Conservation (phyloP, 2,888 invertebrate genomes). For the Troides oblongomaculatus region DNA sequence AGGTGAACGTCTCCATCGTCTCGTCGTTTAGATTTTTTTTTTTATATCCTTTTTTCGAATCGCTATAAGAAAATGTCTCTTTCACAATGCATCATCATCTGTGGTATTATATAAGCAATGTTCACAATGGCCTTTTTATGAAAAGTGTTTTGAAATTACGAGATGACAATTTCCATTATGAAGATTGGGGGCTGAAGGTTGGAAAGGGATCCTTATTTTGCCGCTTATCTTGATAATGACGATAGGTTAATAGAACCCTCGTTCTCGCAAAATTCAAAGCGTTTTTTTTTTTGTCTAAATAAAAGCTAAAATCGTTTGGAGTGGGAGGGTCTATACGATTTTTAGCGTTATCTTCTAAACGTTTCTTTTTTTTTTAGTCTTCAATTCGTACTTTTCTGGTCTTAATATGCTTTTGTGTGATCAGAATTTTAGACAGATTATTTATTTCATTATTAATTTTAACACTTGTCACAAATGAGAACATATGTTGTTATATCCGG, state of each 20-base stretch:
- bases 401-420: background rate
- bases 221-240: slow-evolving; percentile 24
- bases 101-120: background rate
- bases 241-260: slow-evolving; percentile 17
- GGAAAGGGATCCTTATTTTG: slow-evolving; percentile 20
- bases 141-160: slow-evolving; percentile 16
- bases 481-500: too few relatives aligned
- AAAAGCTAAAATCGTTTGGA: background rate
- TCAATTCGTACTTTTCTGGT: too few relatives aligned
- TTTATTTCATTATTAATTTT: background rate
- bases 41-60: background rate
- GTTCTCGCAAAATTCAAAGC: slow-evolving; percentile 4
- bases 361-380: too few relatives aligned
- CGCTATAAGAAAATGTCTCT: background rate
- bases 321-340: background rate
- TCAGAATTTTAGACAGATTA: background rate
- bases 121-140: background rate
- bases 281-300: slow-evolving; percentile 2
- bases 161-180: slow-evolving; percentile 20
- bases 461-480: background rate
- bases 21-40: too few relatives aligned
- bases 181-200: slow-evolving; percentile 15
- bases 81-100: background rate
- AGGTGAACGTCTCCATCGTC: too few relatives aligned
- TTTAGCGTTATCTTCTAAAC: background rate